Base-by-base conservation (phyloP, 2,113 vertebrate species). In the Ondatra zibethicus region DNA sequence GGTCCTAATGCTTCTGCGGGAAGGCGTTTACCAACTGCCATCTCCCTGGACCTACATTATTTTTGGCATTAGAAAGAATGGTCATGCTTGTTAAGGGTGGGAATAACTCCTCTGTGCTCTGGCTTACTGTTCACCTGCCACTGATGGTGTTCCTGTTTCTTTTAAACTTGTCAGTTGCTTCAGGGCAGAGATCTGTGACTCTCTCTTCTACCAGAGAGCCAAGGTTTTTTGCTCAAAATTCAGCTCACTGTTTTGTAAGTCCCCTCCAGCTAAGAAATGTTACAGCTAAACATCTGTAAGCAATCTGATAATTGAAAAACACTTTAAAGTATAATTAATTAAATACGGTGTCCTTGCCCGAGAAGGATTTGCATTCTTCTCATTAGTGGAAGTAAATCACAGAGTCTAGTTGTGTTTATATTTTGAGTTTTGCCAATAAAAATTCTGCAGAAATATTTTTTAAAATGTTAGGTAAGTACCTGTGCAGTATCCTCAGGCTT, bases 341-440 rank as follows among this genome's bases (percentile, higher is more conserved):
- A 65, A 94, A 16, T 50, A 95, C 88, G 90, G 45, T 75, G 25
- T 80, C 84, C 7, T 27, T 27, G 52, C 10, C 36, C 11, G 33
- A 95, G 70, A 85, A 88, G 81, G n/a, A 81, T 73, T 88, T 91
- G 27, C 3, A 1, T 94, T 85, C 33, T 89, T 92, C 50, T 92
- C 39, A 23, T 81, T 78, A 85, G 65, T 75, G 52, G 65, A 66
- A 23, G 63, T 63, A 5, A 39, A 47, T 82, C 70, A 23, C 55
- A 68, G 25, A 92, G 42, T 84, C 92, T 12, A 65, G 1, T 73
- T 89, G 87, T 90, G 81, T 94, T 88, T 92, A 65, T 80, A 58
- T 63, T 93, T 96, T 96, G 9, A 87, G 33, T 95, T 95, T 96
- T 75, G 25, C 94, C 80, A 84, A 47, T 91, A 75, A 97, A 91